These are phyloP conservation scores for Callipepla squamata DNA, from an alignment of 2,113 vertebrate genomes.

Conservation along the genomic window DNA sequence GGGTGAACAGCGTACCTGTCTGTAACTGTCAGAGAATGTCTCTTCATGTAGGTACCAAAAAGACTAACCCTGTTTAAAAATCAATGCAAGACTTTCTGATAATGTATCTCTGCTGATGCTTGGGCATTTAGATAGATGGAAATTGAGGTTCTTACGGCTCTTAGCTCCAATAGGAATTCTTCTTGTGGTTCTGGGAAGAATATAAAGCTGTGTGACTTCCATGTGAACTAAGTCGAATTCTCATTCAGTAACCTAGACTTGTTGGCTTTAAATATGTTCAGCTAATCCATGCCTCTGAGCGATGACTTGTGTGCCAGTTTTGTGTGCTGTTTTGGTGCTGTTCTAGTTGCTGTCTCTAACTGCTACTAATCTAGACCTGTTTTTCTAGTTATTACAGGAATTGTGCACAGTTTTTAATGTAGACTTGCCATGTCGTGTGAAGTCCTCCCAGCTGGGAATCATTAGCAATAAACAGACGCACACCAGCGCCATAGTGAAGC, in stretches of 20 bases:
- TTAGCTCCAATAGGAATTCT: background rate
- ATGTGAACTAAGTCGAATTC: background rate
- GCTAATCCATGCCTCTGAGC: accelerated
- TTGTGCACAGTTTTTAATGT: conserved; percentile 98
- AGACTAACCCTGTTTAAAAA: background rate
- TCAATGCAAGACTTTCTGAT: background rate
- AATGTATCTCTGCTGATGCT: background rate
- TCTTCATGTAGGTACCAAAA: background rate
- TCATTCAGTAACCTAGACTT: background rate
- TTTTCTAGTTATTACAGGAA: conserved; percentile 92
- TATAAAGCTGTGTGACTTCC: background rate
- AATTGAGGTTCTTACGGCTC: background rate
- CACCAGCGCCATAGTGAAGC: conserved; percentile 93
- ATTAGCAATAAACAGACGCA: conserved; percentile 94
- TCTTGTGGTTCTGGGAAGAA: background rate
- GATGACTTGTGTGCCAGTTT: background rate
- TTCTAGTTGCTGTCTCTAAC: background rate
- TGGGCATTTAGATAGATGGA: background rate
- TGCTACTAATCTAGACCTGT: background rate
- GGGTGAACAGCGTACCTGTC: background rate
- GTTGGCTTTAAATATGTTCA: background rate
- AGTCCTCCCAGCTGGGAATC: conserved; percentile 97
- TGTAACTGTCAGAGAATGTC: background rate
- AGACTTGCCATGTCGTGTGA: conserved; percentile 96
- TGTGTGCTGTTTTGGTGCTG: background rate